Conservation (phyloP, 2,797 vertebrate genomes). For the Sebastiscus albofasciatus region DNA sequence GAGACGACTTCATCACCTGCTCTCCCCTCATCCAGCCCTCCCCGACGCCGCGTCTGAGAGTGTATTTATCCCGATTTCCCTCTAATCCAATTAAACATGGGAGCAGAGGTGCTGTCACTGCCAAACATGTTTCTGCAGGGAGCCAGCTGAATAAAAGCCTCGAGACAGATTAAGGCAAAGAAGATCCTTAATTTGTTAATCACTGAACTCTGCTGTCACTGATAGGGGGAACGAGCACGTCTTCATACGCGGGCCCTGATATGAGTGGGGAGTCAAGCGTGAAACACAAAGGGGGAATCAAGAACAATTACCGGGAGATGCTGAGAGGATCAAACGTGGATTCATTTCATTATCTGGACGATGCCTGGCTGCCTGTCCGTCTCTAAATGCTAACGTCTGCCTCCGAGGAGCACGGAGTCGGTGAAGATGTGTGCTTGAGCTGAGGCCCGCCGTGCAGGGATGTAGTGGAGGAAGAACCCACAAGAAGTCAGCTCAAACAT, state of each 20-base stretch:
- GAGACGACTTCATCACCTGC: slow-evolving; percentile 74
- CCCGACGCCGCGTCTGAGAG: slow-evolving; percentile 22
- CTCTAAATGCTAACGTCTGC: slow-evolving; percentile 58
- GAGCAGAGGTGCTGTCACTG: slow-evolving; percentile 74
- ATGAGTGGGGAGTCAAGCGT: slow-evolving; percentile 66
- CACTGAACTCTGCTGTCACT: slow-evolving; percentile 71
- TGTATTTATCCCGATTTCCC: slow-evolving; percentile 69
- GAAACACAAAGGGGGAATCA: slow-evolving; percentile 80
- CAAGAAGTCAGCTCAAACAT: neutral
- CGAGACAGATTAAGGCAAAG: slow-evolving; percentile 77
- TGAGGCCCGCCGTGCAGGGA: neutral
- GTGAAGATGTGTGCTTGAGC: slow-evolving; percentile 12
- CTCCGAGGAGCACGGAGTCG: slow-evolving; percentile 9
- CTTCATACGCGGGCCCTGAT: slow-evolving; percentile 58
- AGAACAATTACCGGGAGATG: slow-evolving; percentile 71
- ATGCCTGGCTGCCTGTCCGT: slow-evolving; percentile 23
- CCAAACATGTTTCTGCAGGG: slow-evolving; percentile 71
- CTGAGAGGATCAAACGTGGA: slow-evolving; percentile 65
- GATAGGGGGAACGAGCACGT: slow-evolving; percentile 59
- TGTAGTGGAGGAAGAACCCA: neutral
- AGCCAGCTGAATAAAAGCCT: slow-evolving; percentile 64
- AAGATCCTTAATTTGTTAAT: slow-evolving; percentile 81
- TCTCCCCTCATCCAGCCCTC: slow-evolving; percentile 23
- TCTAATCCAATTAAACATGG: slow-evolving; percentile 81
- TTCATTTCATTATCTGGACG: slow-evolving; percentile 71